Conservation (phyloP, 2,113 vertebrate genomes). For the Phocoena phocoena region DNA sequence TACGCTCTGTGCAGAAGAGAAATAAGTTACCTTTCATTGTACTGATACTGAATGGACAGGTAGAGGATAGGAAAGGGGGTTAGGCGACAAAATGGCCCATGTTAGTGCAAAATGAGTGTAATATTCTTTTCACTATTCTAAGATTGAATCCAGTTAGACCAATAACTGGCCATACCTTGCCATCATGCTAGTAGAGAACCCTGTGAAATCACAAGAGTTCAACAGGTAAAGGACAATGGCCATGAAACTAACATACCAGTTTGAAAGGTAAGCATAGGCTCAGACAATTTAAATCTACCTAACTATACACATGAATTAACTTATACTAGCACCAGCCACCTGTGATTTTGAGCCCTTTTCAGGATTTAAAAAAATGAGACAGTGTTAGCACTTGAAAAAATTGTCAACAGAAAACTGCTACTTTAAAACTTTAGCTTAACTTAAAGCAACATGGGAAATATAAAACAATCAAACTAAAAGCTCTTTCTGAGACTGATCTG, state of each 20-base stretch:
- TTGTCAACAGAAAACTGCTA: conserved; percentile 77
- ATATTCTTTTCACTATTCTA: conserved; percentile 68
- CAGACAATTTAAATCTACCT: conserved; percentile 43
- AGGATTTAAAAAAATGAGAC: conserved; percentile 71
- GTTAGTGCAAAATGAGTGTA: conserved; percentile 76
- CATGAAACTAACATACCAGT: conserved; percentile 72
- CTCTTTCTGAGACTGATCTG: conserved; percentile 72
- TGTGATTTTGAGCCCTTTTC: conserved; percentile 83
- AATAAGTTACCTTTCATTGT: conserved; percentile 59
- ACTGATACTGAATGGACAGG: conserved; percentile 26
- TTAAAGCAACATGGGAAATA: conserved; percentile 74
- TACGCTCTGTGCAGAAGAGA: conserved; percentile 71
- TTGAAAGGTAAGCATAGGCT: conserved; percentile 72
- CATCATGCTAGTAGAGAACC: conserved; percentile 73
- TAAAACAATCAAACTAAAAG: conserved; percentile 67
- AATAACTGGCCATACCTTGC: conserved; percentile 74
- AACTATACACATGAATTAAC: conserved; percentile 72
- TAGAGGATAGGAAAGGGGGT: conserved; percentile 59
- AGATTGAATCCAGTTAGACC: conserved; percentile 63
- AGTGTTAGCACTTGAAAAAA: conserved; percentile 78
- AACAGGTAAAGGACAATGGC: conserved; percentile 12
- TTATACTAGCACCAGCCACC: conserved; percentile 85
- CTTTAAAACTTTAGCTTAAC: conserved; percentile 63
- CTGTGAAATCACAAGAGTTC: conserved; percentile 78
- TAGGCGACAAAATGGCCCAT: conserved; percentile 42